Evolutionary conservation across 2,888 invertebrate species (phyloP), one percentile per base, ranked within the genome.

Genomic region (Callimorpha dominula): DNA sequence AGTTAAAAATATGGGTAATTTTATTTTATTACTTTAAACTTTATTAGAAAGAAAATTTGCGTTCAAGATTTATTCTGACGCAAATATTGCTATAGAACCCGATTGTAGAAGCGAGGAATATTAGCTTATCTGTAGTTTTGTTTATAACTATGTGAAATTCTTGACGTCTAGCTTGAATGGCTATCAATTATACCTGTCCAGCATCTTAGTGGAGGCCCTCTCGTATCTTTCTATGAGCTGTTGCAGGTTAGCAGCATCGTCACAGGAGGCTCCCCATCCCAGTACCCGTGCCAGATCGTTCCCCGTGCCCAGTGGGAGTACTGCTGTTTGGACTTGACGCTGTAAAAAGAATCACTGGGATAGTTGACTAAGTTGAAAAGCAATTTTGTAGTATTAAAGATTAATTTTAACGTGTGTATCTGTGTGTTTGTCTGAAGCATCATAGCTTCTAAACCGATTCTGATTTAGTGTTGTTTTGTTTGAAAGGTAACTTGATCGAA

Each of bases 251-350:
- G 99, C 97, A 84, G 99, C 99, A 89, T 99, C 99, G 88, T 99
- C 99, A 89, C 99, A 99, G 15, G 98, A 98, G 12, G 99, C 97
- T 15, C 99, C 99, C 99, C 99, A 99, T 60, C 99, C 99, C 31
- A 99, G 94, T 8, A 99, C 99, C 12, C 99, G 96, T 0, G 99
- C 99, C 85, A 99, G 96, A 92, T 99, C 99, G 93, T 99, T 99
- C 68, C 99, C 99, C 0, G 99, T 99, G 62, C 99, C 99, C 84
- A 99, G 95, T 0, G 99, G 99, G 76, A 99, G 96, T 4, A 99
- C 99, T 42, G 99, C 99, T 43, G 99, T 98, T 94, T 99, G 99
- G 80, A 99, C 99, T 96, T 98, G 98, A 90, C 97, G 97, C 98
- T 98, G 93, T 64, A 66, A 20, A 43, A 14, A 31, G 12, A 5